phyloP scores from a whole-genome alignment of 2,888 invertebrate species.

The Stenodema calcarata region DNA sequence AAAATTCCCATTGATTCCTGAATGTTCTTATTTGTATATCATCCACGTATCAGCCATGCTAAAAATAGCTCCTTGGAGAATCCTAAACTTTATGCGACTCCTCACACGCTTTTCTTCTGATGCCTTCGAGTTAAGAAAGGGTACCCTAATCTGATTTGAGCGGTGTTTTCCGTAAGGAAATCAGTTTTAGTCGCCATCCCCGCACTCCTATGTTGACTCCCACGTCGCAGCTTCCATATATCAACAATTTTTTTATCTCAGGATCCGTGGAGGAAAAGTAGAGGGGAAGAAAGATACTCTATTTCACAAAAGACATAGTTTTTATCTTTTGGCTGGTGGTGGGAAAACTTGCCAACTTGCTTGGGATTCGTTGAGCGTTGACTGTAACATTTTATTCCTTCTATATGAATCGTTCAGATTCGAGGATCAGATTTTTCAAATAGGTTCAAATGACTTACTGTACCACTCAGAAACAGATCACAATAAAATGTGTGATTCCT shows the following conservation, averaged over 20 bases:
- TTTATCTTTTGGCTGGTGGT: constrained; percentile 7
- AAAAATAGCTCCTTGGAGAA: background rate
- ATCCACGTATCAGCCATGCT: background rate
- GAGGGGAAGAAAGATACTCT: constrained; percentile 11
- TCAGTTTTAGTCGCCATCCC: constrained; percentile 1
- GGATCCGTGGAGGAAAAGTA: background rate
- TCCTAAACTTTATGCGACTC: background rate
- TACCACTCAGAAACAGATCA: too few species aligned
- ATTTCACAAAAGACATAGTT: background rate
- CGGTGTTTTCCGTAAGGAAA: background rate
- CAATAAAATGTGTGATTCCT: too few species aligned
- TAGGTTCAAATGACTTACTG: background rate
- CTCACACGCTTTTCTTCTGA: background rate
- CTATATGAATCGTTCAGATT: too few species aligned
- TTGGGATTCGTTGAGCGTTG: constrained; percentile 11
- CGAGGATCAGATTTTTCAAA: too few species aligned
- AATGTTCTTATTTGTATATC: background rate
- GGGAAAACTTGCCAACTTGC: constrained; percentile 19
- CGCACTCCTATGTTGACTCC: background rate
- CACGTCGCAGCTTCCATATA: background rate
- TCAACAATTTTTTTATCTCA: constrained; percentile 22
- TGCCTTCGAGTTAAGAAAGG: background rate
- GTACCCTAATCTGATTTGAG: constrained; percentile 15
- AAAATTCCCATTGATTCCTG: background rate
- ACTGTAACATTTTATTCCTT: background rate